Percentiles rank a stretch among this genome's conserved stretches.
phyloP scores from a whole-genome alignment of 92 coral and sea anemone species.

The Umimayanthus chanpuru region DNA sequence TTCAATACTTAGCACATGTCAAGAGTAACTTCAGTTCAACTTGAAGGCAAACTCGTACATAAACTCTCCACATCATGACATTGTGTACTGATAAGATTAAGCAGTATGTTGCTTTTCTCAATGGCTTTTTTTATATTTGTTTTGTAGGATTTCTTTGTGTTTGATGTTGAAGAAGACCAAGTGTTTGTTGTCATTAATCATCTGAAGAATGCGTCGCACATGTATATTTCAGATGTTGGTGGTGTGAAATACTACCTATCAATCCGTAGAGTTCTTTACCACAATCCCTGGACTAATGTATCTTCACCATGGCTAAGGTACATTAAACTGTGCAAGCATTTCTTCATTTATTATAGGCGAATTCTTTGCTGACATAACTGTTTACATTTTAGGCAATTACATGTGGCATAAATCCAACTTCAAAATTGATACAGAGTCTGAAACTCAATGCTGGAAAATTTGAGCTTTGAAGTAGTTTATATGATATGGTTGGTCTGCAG shows the following conservation, averaged over 20 bases:
- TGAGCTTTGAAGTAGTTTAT: no score
- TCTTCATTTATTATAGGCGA: neutral
- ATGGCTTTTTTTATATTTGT: neutral
- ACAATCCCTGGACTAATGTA: slow-evolving; percentile 93
- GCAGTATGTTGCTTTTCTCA: neutral
- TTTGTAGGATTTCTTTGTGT: slow-evolving; percentile 87
- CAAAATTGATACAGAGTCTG: no score
- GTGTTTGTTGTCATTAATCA: slow-evolving; percentile 96
- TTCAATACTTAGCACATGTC: no score
- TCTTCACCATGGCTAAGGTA: slow-evolving; percentile 98
- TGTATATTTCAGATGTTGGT: slow-evolving; percentile 76
- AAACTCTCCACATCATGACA: no score
- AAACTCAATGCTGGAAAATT: no score
- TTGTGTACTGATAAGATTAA: no score
- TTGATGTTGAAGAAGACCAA: slow-evolving; percentile 71
- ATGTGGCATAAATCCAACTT: no score
- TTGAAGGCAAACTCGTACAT: no score
- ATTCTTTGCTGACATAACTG: neutral
- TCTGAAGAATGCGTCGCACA: slow-evolving; percentile 75
- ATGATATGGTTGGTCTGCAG: no score
- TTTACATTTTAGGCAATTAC: no score
- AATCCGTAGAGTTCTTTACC: slow-evolving; percentile 89
- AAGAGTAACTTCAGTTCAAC: no score
- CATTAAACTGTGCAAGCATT: neutral
- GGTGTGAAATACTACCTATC: slow-evolving; percentile 83